A percentile compares a stretch with the other conserved stretches of the same genome.
These are phyloP conservation scores for Champsocephalus gunnari DNA, from an alignment of 2,797 vertebrate genomes.

Conservation along the genomic window DNA sequence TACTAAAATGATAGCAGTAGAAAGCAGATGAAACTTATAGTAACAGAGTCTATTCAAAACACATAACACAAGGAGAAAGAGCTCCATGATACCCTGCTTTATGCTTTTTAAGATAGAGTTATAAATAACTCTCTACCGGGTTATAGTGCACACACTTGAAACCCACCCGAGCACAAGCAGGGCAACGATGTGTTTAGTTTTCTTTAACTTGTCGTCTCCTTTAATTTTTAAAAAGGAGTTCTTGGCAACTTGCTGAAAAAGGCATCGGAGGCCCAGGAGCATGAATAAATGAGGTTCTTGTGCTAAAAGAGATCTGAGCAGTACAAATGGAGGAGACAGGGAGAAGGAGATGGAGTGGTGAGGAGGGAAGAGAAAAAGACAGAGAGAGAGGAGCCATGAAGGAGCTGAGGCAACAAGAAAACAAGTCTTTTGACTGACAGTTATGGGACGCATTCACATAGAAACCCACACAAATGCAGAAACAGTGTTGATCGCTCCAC, in stretches of 20 bases:
- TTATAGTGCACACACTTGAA: slow-evolving; percentile 37
- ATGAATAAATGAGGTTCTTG: slow-evolving; percentile 79
- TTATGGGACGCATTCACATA: slow-evolving; percentile 43
- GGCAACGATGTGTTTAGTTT: slow-evolving; percentile 67
- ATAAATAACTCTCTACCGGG: slow-evolving; percentile 44
- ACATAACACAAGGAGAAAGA: slow-evolving; percentile 14
- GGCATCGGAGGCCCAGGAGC: slow-evolving; percentile 61
- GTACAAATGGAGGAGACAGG: slow-evolving; percentile 11
- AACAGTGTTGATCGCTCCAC: neutral
- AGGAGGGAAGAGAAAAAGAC: slow-evolving; percentile 2
- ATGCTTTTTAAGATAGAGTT: slow-evolving; percentile 24
- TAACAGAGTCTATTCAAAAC: slow-evolving; percentile 5
- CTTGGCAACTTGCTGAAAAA: slow-evolving; percentile 68
- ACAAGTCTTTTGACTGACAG: slow-evolving; percentile 51
- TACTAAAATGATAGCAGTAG: neutral
- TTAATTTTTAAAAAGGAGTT: slow-evolving; percentile 75
- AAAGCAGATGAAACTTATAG: slow-evolving; percentile 8
- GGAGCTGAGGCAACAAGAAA: slow-evolving; percentile 43
- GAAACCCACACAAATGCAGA: slow-evolving; percentile 10
- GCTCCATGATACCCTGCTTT: neutral
- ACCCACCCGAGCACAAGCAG: slow-evolving; percentile 30
- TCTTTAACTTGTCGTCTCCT: slow-evolving; percentile 65
- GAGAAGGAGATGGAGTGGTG: slow-evolving; percentile 31
- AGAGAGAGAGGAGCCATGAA: slow-evolving; percentile 27
- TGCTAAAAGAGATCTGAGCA: slow-evolving; percentile 58